A percentile compares a stretch with the other conserved stretches of the same genome.
Conservation (phyloP, 2,888 invertebrate genomes). For the Therioaphis trifolii region DNA sequence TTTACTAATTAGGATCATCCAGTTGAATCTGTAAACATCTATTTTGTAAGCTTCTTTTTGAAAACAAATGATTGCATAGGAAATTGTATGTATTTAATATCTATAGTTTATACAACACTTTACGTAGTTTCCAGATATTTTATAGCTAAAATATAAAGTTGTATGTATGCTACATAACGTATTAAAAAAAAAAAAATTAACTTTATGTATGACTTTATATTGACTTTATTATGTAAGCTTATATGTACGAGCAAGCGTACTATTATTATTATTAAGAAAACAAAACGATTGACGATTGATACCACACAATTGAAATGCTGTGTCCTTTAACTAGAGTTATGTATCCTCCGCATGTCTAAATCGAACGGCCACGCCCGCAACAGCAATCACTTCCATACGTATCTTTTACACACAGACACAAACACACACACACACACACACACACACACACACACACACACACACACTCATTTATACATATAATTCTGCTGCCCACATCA, state of each 20-base stretch:
- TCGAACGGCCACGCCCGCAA: constrained; percentile 13
- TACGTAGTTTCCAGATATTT: no score
- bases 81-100: no score
- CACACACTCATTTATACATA: neutral
- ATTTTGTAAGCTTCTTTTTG: no score
- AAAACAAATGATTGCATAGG: no score
- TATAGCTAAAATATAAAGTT: no score
- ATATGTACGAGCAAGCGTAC: neutral
- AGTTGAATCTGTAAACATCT: no score
- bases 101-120: no score
- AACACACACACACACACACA: neutral
- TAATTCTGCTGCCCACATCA: constrained; percentile 21
- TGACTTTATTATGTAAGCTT: no score
- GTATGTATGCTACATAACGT: no score
- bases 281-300: neutral
- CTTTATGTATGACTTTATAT: no score
- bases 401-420: neutral
- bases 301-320: neutral
- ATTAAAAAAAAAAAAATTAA: no score
- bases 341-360: neutral
- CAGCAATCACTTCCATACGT: neutral
- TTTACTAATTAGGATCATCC: no score
- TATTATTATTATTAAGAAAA: neutral
- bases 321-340: neutral
- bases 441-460: neutral